A percentile compares a stretch with the other conserved stretches of the same genome.
Conservation (phyloP, 2,113 vertebrate species). For the Megalops atlanticus region DNA sequence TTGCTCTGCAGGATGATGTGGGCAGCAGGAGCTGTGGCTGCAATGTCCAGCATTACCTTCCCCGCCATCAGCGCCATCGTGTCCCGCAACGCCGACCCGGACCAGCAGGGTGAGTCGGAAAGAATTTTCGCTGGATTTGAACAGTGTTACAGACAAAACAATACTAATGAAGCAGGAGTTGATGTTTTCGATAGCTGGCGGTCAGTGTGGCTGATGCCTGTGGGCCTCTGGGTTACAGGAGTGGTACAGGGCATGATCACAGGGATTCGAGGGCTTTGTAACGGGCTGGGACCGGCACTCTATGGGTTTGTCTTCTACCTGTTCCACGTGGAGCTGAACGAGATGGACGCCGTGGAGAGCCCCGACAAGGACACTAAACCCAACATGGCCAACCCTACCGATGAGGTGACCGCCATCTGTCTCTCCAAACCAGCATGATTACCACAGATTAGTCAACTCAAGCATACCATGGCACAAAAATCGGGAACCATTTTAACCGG, state of each 20-base stretch:
- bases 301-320: constrained; percentile 89
- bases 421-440: background rate
- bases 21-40: constrained; percentile 86
- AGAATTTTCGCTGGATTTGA: background rate
- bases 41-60: constrained; percentile 91
- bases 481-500: no score
- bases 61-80: constrained; percentile 86
- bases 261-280: constrained; percentile 86
- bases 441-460: no score
- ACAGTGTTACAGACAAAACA: background rate
- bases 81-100: constrained; percentile 83
- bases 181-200: no score
- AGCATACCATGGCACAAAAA: no score
- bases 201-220: no score
- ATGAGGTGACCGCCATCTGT: constrained; percentile 72
- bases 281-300: constrained; percentile 82
- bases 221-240: constrained; percentile 56
- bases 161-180: background rate
- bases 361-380: constrained; percentile 74
- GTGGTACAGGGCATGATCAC: constrained; percentile 93
- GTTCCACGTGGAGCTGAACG: constrained; percentile 85
- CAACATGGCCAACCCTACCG: constrained; percentile 89
- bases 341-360: constrained; percentile 75
- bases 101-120: constrained; percentile 79
- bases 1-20: constrained; percentile 84